phyloP scores from a whole-genome alignment of 2,113 vertebrate species.

The Notiomystis cincta region DNA sequence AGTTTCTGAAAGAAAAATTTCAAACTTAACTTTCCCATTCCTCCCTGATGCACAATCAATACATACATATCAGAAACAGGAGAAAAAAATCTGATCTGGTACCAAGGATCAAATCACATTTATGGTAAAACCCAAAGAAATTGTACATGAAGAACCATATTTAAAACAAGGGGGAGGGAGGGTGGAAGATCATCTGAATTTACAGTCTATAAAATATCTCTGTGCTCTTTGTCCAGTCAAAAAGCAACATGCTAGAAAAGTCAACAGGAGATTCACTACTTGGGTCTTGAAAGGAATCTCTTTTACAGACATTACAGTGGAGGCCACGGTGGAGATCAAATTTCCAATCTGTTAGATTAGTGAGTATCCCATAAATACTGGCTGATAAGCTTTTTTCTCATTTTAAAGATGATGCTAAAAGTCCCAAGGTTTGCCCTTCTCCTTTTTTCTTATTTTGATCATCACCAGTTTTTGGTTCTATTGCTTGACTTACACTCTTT shows the following conservation, averaged over 20 bases:
- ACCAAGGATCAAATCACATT: neutral
- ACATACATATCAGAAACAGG: neutral
- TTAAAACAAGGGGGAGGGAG: neutral
- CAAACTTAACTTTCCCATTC: neutral
- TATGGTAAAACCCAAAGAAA: neutral
- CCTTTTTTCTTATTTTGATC: slow-evolving; percentile 14
- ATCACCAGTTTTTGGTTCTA: neutral
- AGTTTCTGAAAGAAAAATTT: neutral
- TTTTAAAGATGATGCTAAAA: slow-evolving; percentile 47
- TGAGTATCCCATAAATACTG: neutral
- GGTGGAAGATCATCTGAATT: neutral
- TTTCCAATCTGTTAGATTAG: slow-evolving; percentile 49
- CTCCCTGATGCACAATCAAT: neutral
- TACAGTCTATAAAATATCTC: neutral
- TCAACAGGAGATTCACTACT: neutral
- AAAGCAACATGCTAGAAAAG: neutral
- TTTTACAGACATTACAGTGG: neutral
- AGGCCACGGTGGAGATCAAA: slow-evolving; percentile 10
- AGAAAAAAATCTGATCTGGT: neutral
- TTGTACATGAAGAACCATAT: neutral
- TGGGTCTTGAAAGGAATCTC: neutral
- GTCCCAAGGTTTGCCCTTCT: slow-evolving; percentile 35
- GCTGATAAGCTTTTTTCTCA: slow-evolving; percentile 18
- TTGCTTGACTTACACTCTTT: neutral
- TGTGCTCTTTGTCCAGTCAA: neutral